A percentile compares a stretch with the other conserved stretches of the same genome.
Conservation (phyloP, 2,113 vertebrate genomes). For the Axis porcinus region DNA sequence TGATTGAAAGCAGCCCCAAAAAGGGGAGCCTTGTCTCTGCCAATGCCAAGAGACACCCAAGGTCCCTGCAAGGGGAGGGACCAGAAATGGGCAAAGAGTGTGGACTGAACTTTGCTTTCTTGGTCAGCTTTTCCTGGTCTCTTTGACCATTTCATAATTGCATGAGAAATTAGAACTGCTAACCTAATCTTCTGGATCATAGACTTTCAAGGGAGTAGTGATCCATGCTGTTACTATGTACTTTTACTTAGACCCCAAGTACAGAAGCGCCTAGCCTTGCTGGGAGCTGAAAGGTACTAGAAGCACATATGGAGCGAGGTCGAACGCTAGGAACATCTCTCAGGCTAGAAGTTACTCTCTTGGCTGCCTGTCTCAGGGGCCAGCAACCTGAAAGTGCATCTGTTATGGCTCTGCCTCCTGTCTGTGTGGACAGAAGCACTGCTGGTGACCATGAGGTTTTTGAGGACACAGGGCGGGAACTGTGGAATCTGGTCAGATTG, state of each 20-base stretch:
- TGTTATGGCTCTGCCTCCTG: neutral
- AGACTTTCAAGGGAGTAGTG: neutral
- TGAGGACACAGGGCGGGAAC: neutral
- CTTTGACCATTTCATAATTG: neutral
- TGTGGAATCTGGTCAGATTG: neutral
- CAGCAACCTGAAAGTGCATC: neutral
- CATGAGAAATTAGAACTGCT: neutral
- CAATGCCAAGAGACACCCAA: neutral
- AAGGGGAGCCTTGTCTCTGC: neutral
- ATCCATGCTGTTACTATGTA: neutral
- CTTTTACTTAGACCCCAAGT: neutral
- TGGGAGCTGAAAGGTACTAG: neutral
- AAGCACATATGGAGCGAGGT: neutral
- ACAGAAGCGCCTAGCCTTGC: neutral
- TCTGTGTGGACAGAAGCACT: fast-evolving
- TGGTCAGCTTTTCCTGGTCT: neutral
- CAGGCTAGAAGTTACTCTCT: neutral
- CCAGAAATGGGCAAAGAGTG: neutral
- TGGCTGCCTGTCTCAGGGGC: neutral
- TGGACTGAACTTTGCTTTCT: neutral
- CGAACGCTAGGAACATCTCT: neutral
- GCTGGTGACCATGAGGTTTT: neutral
- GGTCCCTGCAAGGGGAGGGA: neutral
- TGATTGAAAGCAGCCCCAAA: neutral
- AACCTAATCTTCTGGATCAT: neutral